Percentiles rank a stretch among this genome's conserved stretches.
Evolutionary conservation across 2,888 invertebrate species (phyloP).

Genomic region (Anarsia innoxiella): DNA sequence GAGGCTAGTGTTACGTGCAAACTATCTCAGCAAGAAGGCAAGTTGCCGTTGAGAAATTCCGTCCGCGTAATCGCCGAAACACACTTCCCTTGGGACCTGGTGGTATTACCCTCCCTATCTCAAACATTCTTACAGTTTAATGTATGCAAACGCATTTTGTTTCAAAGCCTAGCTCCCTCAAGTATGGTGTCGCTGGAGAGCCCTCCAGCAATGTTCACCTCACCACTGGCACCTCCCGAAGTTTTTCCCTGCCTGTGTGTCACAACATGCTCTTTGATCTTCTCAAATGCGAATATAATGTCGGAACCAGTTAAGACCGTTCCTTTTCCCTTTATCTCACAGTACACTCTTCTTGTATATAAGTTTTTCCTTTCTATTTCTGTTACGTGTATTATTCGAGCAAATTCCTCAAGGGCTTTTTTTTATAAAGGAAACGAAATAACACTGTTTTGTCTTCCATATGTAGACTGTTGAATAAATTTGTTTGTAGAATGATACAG

Average conservation of each 20-base stretch:
- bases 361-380: constrained; percentile 35
- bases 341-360: constrained; percentile 36
- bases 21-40: constrained; percentile 63
- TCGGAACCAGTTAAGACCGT: constrained; percentile 61
- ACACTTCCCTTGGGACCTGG: constrained; percentile 55
- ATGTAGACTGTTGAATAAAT: constrained; percentile 48
- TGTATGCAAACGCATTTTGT: constrained; percentile 76
- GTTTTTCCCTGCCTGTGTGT: constrained; percentile 57
- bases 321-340: constrained; percentile 50
- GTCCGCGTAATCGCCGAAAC: constrained; percentile 73
- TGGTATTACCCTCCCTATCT: constrained; percentile 64
- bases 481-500: constrained; percentile 44
- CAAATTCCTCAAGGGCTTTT: constrained; percentile 45
- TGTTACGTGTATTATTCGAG: constrained; percentile 32
- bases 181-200: constrained; percentile 60
- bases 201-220: constrained; percentile 59
- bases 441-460: constrained; percentile 49
- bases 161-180: constrained; percentile 71
- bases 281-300: constrained; percentile 71
- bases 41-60: constrained; percentile 61
- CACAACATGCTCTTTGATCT: constrained; percentile 72
- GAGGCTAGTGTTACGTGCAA: constrained; percentile 67
- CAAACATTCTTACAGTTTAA: constrained; percentile 73
- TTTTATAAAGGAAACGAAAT: constrained; percentile 42
- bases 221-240: constrained; percentile 38